These are phyloP conservation scores for Scaptomyza pallida DNA, from an alignment of 1,140 invertebrate species.

Conservation along the genomic window DNA sequence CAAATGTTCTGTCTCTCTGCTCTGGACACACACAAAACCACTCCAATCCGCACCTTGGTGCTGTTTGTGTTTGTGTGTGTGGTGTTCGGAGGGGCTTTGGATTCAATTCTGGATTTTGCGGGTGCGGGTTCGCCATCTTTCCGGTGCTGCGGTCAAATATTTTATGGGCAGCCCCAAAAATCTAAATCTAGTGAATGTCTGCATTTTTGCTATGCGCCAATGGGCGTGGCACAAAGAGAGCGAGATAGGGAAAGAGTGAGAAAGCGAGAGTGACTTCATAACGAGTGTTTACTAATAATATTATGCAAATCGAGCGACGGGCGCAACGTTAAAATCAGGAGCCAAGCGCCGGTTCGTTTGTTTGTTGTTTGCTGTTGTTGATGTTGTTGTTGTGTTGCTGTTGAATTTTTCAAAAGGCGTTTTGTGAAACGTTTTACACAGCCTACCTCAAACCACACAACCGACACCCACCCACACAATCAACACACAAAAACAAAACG, in stretches of 20 bases:
- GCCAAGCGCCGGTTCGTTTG: constrained; percentile 16
- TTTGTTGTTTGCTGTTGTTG: constrained; percentile 34
- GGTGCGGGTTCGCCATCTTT: constrained; percentile 23
- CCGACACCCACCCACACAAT: neutral
- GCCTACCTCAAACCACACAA: neutral
- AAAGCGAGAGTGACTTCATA: constrained; percentile 68
- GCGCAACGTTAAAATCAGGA: constrained; percentile 42
- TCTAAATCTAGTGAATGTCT: constrained; percentile 80
- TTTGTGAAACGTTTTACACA: constrained; percentile 71
- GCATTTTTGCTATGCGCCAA: constrained; percentile 46
- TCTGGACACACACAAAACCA: neutral
- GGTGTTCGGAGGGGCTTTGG: neutral
- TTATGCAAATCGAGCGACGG: constrained; percentile 74
- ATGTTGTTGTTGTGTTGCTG: constrained; percentile 51
- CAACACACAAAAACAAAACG: constrained; percentile 14
- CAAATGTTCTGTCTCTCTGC: neutral
- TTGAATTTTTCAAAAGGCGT: constrained; percentile 80
- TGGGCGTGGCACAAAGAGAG: constrained; percentile 25
- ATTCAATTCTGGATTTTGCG: constrained; percentile 12
- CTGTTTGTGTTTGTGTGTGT: neutral
- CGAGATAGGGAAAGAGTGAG: constrained; percentile 27
- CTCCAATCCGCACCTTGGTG: neutral
- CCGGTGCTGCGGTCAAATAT: constrained; percentile 73
- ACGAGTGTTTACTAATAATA: constrained; percentile 83
- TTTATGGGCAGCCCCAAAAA: constrained; percentile 74